Conservation (phyloP, 2,113 vertebrate genomes). For the Papio anubis region DNA sequence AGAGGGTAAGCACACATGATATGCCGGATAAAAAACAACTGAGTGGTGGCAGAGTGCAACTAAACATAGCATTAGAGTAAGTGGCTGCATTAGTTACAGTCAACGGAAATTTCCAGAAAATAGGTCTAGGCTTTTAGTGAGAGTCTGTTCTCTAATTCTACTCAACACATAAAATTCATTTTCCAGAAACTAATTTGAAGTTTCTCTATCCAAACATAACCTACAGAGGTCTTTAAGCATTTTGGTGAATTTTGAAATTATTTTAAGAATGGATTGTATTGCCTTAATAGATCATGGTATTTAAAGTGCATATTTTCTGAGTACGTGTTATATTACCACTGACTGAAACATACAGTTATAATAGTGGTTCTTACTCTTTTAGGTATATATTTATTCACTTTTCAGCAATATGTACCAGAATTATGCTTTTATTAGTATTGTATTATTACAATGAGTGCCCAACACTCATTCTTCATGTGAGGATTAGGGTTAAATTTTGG, state of each 20-base stretch:
- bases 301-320: background rate
- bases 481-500: background rate
- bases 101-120: constrained; percentile 66
- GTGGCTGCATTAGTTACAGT: constrained; percentile 53
- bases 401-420: background rate
- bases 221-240: background rate
- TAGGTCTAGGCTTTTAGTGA: constrained; percentile 64
- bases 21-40: constrained; percentile 57
- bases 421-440: background rate
- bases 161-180: background rate
- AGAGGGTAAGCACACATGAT: constrained; percentile 11
- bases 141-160: constrained; percentile 42
- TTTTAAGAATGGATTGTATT: background rate
- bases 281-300: background rate
- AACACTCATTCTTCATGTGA: background rate
- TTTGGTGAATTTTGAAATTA: constrained; percentile 17
- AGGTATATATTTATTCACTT: background rate
- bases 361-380: background rate
- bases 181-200: constrained; percentile 57
- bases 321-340: background rate
- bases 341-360: background rate
- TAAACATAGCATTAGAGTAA: constrained; percentile 65
- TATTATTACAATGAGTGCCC: background rate
- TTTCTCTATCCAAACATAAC: constrained; percentile 13
- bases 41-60: constrained; percentile 45